Evolutionary conservation across 2,888 invertebrate genomes (phyloP), one percentile per base, ranked within the genome.

Genomic region (Portevinia maculata): DNA sequence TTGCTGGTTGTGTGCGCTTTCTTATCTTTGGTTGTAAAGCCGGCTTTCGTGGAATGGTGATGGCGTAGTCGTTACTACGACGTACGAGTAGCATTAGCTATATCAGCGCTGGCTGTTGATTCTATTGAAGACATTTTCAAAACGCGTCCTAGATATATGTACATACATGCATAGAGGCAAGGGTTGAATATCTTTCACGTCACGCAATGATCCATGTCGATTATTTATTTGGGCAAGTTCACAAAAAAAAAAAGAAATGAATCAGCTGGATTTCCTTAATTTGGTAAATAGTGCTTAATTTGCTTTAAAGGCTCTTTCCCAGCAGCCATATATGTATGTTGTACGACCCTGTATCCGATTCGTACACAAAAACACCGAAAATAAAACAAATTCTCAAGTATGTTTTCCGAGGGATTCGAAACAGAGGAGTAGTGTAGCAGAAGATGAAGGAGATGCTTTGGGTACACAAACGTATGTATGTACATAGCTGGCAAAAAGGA

Each of bases 1-100:
- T 83, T 83, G 71, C 46, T 48, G 21, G 19, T 5, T 60, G 50
- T 75, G 53, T 53, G 50, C 37, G 76, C 39, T 81, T 76, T 65
- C 81, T 71, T 78, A 83, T 83, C 81, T 50, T 37, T 7, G 59
- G 60, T 71, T 57, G 50, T 64, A 70, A 55, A 75, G 55, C 41
- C 50, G 62, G 41, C 50, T 55, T 79, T 67, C 73, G 65, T 9
- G 52, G 57, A 24, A 59, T 34, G 53, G 17, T 30, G 74, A 34
- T 24, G 48, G 21, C 37, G 41, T 50, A 28, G 57, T 57, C 64
- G 34, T 65, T 55, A 53, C 62, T 57, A 8, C 13, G 17, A n/a
- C n/a, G n/a, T n/a, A n/a, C n/a, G n/a, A n/a, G n/a, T 21, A 57
- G 24, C 69, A 59, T 70, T 64, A 64, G 57, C 70, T 62, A n/a